Conservation (phyloP, 2,797 vertebrate genomes). For the Gambelia wislizenii region DNA sequence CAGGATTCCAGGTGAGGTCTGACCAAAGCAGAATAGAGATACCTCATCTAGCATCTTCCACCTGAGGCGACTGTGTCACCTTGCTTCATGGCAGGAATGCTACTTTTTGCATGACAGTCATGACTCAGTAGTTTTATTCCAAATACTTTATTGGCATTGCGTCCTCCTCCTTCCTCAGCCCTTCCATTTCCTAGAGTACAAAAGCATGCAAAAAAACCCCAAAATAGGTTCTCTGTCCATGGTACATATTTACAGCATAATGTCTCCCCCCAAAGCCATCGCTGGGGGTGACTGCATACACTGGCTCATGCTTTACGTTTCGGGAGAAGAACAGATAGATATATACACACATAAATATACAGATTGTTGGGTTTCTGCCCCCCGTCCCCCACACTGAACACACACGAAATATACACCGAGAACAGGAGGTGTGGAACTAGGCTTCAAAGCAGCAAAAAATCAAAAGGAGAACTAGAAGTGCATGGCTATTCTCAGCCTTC, state of each 20-base stretch:
- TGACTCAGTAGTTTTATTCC: neutral
- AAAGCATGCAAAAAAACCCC: slow-evolving; percentile 16
- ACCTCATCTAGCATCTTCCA: no score
- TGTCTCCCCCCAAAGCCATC: neutral
- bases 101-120: neutral
- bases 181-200: neutral
- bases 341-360: neutral
- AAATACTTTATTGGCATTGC: slow-evolving; percentile 15
- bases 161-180: no score
- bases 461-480: no score
- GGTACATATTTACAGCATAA: slow-evolving; percentile 31
- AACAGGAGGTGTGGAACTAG: neutral
- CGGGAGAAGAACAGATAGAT: neutral
- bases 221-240: slow-evolving; percentile 10
- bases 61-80: no score
- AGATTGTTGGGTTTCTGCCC: neutral
- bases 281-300: neutral
- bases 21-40: no score
- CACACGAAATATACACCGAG: neutral
- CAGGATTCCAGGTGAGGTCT: no score
- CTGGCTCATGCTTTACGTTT: slow-evolving; percentile 1
- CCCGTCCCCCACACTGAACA: neutral
- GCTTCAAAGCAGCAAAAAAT: neutral
- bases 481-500: neutral
- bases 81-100: no score